Percentiles rank a stretch among this genome's conserved stretches.
Evolutionary conservation across 2,113 vertebrate genomes (phyloP).

Genomic region (Beaufortia kweichowensis): DNA sequence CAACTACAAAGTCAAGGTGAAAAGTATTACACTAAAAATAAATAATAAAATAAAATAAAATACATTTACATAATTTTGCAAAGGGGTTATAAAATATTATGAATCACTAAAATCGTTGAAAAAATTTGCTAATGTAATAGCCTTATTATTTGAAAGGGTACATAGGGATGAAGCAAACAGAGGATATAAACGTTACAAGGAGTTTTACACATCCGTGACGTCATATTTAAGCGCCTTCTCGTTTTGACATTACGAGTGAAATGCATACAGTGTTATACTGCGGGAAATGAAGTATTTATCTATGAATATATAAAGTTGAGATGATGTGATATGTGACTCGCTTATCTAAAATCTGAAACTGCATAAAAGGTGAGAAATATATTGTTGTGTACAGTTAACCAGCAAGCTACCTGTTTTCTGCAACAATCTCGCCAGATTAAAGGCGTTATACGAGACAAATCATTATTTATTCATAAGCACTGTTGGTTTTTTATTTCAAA

Average conservation of each 20-base stretch:
- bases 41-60: no score
- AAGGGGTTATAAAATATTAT: no score
- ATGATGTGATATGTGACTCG: background rate
- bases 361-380: background rate
- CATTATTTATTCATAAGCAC: background rate
- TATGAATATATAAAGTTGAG: no score
- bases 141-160: no score
- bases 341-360: background rate
- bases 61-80: no score
- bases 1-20: no score
- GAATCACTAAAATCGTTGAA: no score
- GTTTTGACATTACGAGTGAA: constrained; percentile 1
- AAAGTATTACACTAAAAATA: no score
- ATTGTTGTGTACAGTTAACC: background rate
- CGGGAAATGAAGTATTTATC: background rate
- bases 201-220: background rate
- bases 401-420: background rate
- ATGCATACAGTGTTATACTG: background rate
- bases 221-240: constrained; percentile 29
- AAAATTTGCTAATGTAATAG: no score
- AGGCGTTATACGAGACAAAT: background rate
- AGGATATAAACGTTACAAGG: no score
- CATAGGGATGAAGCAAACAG: no score
- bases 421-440: no score
- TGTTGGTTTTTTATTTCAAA: background rate